phyloP scores from a whole-genome alignment of 2,113 vertebrate genomes.

The Crocuta crocuta region DNA sequence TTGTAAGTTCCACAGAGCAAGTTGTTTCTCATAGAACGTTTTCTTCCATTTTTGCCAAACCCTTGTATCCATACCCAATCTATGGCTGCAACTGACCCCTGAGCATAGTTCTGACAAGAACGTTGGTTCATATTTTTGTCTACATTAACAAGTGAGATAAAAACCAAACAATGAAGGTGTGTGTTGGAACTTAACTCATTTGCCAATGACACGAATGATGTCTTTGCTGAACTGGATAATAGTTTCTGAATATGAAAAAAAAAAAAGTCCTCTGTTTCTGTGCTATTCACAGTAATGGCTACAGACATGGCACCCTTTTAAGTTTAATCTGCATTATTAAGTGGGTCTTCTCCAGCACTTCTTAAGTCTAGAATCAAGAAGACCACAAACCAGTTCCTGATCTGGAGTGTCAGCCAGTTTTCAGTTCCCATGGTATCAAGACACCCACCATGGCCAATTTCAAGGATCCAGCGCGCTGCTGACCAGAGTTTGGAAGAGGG shows the following conservation, averaged over 20 bases:
- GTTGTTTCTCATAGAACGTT: not conserved
- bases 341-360: not conserved
- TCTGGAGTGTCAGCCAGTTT: not conserved
- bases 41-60: not conserved
- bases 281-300: not conserved
- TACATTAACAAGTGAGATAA: not conserved
- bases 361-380: constrained; percentile 12
- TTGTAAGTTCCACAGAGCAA: not conserved
- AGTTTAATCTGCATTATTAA: not conserved
- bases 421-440: not conserved
- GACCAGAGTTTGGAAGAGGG: not conserved
- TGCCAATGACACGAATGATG: not conserved
- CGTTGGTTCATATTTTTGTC: not conserved
- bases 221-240: not conserved
- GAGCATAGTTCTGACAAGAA: not conserved
- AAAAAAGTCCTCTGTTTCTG: not conserved
- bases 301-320: not conserved
- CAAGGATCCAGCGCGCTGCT: not conserved
- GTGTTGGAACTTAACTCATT: not conserved
- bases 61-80: not conserved
- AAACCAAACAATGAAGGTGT: not conserved
- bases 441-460: not conserved
- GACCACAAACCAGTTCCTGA: not conserved
- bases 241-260: not conserved
- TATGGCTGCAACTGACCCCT: not conserved